Conservation (phyloP, 1,140 invertebrate species). For the Tetragnatha versicolor region DNA sequence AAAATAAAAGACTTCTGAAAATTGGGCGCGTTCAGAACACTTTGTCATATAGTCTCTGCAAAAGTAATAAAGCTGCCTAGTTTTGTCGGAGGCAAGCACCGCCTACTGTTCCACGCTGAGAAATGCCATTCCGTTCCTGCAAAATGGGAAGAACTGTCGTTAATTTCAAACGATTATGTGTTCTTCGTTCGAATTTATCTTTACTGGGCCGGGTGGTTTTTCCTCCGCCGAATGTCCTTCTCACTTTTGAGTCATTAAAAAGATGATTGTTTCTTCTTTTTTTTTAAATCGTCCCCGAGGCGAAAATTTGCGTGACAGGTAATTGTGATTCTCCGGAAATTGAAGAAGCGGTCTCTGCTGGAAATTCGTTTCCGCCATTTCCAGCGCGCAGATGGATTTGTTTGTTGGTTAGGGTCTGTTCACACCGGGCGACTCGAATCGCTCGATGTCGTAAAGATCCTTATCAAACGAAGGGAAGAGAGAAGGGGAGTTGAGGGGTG, state of each 20-base stretch:
- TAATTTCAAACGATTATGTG: constrained; percentile 12
- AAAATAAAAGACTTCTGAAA: too few species aligned
- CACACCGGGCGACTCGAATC: too few species aligned
- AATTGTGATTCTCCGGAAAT: background rate
- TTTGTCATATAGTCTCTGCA: background rate
- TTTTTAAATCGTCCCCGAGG: background rate
- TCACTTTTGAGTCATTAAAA: constrained; percentile 13
- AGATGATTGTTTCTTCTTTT: constrained; percentile 13
- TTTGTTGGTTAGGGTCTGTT: too few species aligned
- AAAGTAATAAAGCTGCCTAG: background rate
- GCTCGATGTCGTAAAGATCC: too few species aligned
- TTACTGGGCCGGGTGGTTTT: background rate
- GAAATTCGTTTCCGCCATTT: too few species aligned
- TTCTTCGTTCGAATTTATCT: background rate
- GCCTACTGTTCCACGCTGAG: background rate
- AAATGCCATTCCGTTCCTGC: background rate
- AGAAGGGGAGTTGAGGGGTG: too few species aligned
- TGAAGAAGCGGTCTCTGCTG: background rate
- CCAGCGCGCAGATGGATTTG: too few species aligned
- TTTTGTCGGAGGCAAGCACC: background rate
- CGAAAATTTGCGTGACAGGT: background rate
- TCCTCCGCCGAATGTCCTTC: background rate
- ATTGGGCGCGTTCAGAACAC: too few species aligned
- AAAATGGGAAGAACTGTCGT: background rate
- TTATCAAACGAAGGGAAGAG: too few species aligned